Conservation (phyloP, 2,113 vertebrate genomes). For the Shinisaurus crocodilurus region DNA sequence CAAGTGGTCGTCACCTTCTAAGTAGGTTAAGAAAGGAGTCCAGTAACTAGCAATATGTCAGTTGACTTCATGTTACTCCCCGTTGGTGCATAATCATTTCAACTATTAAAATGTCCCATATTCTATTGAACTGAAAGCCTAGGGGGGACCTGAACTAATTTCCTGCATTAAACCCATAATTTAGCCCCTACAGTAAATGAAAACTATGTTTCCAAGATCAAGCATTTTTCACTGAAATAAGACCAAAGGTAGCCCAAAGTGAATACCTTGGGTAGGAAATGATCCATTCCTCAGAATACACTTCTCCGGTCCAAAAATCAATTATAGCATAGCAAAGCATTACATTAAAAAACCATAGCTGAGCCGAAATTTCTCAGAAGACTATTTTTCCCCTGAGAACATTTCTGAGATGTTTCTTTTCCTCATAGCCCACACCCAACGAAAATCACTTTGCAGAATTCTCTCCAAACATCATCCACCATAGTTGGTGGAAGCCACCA, state of each 20-base stretch:
- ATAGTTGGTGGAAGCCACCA: background rate
- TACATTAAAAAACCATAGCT: background rate
- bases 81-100: background rate
- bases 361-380: background rate
- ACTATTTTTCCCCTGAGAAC: background rate
- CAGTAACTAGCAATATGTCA: background rate
- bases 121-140: background rate
- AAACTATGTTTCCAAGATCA: background rate
- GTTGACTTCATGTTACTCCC: background rate
- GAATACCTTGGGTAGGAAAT: constrained; percentile 1
- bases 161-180: background rate
- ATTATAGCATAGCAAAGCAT: background rate
- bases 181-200: background rate
- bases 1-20: background rate
- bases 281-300: background rate
- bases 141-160: background rate
- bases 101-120: background rate
- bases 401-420: background rate
- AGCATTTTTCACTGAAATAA: background rate
- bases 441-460: background rate
- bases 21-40: background rate
- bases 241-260: background rate
- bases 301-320: constrained; percentile 1
- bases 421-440: background rate
- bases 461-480: background rate